These are phyloP conservation scores for Seira musarum DNA, from an alignment of 2,888 invertebrate genomes.

Conservation along the genomic window DNA sequence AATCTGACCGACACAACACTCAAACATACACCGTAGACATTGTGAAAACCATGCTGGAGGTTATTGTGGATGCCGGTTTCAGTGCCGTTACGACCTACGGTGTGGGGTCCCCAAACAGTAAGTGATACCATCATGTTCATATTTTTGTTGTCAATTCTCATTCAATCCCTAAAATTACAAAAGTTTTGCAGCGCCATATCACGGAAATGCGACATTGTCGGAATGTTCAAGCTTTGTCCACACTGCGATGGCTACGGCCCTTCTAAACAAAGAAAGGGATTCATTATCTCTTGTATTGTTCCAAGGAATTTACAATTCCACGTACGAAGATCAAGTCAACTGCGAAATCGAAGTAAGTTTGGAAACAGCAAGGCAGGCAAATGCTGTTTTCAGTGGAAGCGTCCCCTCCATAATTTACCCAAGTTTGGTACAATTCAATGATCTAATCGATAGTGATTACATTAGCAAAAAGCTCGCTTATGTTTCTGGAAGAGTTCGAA, in stretches of 20 bases:
- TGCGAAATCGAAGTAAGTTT: conserved; percentile 27
- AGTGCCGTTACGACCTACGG: conserved; percentile 22
- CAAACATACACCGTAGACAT: conserved; percentile 14
- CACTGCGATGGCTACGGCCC: conserved; percentile 16
- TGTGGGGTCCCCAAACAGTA: conserved; percentile 20
- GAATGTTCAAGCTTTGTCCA: conserved; percentile 23
- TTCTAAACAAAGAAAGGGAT: conserved; percentile 20
- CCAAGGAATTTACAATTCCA: conserved; percentile 16
- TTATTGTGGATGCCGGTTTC: conserved; percentile 2
- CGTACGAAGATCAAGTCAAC: conserved; percentile 3
- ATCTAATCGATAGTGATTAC: conserved; percentile 6
- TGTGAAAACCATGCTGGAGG: conserved; percentile 17
- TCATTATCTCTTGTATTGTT: not conserved
- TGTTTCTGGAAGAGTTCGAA: conserved; percentile 5
- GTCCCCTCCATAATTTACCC: conserved; percentile 23
- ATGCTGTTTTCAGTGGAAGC: not conserved
- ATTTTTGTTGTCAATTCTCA: too few relatives aligned
- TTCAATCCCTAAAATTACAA: too few relatives aligned
- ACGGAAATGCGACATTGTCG: conserved; percentile 19
- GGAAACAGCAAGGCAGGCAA: conserved; percentile 5
- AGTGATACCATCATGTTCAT: not conserved
- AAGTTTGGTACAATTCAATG: not conserved
- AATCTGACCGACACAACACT: not conserved
- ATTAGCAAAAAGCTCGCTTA: not conserved
- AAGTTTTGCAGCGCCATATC: conserved; percentile 1